Evolutionary conservation across 1,140 invertebrate species (phyloP), one percentile per base, ranked within the genome.

Genomic region (Venustaconcha ellipsiformis): DNA sequence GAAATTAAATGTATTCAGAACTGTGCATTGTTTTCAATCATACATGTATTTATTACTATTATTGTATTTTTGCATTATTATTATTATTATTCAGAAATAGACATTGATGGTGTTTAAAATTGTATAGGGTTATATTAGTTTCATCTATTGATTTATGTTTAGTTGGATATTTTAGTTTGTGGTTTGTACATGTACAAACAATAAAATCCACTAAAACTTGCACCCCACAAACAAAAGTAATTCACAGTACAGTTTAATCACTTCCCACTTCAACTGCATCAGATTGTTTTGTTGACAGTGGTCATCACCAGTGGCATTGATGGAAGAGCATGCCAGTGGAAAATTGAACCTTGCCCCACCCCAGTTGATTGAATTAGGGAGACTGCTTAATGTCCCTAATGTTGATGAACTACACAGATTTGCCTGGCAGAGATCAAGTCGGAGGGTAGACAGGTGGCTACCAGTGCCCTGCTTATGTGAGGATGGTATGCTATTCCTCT

Each of bases 331-430:
- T 80, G 67, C 67, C 8, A 71, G 81, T 14, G 80, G 80, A 15
- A 72, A 82, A 20, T 55, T 76, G 2, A 58, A 76, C 48, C 79
- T 92, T 4, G 89, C 90, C 48, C 91, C 92, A 55, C 92, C 92
- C 18, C 92, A 92, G 82, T 71, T 91, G 5, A 92, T 92, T 79
- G 92, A 92, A 79, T 67, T 92, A 5, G 82, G 84, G 14, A 76
- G 91, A 48, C 66, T 92, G 14, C 70, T 84, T 1, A 82, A 87
- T 57, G 85, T 90, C 65, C 72, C 64, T 56, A 74, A 76, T 23
- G 81, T 86, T 23, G 84, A 89, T 56, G 84, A 87, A 17, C 79
- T 92, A 18, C 76, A 83, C 64, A 48, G 84, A 11, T 90, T 90
- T 88, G 60, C 84, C 2, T 78, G 70, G 20, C 70, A 86, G 20